These are phyloP conservation scores for Laupala kohalensis DNA, from an alignment of 1,140 invertebrate genomes.

Conservation along the genomic window DNA sequence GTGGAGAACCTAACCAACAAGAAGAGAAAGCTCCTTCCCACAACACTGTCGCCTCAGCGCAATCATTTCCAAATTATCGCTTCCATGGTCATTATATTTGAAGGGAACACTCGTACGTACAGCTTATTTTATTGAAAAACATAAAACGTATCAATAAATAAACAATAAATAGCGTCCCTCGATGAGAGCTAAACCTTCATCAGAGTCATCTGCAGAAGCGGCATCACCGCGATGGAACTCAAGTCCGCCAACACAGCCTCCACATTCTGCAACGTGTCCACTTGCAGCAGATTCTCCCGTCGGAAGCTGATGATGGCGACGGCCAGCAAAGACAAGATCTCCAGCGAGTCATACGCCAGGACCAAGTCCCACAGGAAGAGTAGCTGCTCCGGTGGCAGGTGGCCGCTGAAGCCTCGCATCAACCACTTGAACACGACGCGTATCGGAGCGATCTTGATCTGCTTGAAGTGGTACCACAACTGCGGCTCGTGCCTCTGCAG, in stretches of 20 bases:
- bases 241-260: conserved; percentile 83
- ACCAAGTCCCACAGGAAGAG: conserved; percentile 85
- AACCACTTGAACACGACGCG: conserved; percentile 91
- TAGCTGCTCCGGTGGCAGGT: conserved; percentile 81
- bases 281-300: conserved; percentile 83
- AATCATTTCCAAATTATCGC: no score
- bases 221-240: conserved; percentile 77
- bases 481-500: conserved; percentile 79
- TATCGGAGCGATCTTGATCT: conserved; percentile 78
- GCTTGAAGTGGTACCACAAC: conserved; percentile 80
- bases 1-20: no score
- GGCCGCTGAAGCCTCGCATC: conserved; percentile 87
- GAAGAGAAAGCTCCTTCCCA: no score
- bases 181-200: no score
- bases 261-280: conserved; percentile 66
- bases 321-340: conserved; percentile 75
- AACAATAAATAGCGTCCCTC: no score
- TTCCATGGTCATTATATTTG: no score
- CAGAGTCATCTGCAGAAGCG: conserved; percentile 58
- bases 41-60: no score
- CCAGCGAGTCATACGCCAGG: conserved; percentile 79
- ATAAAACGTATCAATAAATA: no score
- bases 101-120: no score
- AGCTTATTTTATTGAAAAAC: no score
- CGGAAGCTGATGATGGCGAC: conserved; percentile 80